These are phyloP conservation scores for Diloba caeruleocephala DNA, from an alignment of 2,888 invertebrate genomes.

Conservation along the genomic window DNA sequence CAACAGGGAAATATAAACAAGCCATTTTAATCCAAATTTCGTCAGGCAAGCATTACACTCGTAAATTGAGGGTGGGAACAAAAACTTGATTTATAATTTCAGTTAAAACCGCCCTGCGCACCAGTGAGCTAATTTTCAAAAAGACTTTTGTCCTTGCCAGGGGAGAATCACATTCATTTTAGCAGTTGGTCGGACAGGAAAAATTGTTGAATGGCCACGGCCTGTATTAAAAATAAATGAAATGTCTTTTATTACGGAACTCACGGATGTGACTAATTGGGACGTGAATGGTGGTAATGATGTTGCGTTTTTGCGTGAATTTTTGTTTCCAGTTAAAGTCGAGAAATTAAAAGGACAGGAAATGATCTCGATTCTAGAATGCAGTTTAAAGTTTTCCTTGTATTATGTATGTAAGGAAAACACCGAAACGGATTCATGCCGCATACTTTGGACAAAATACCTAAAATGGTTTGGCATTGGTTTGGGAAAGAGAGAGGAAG, in stretches of 20 bases:
- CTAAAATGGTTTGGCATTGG: background rate
- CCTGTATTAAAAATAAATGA: constrained; percentile 70
- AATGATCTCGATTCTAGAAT: constrained; percentile 8
- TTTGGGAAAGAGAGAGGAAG: background rate
- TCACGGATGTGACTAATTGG: constrained; percentile 68
- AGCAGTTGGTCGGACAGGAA: constrained; percentile 59
- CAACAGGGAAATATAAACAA: constrained; percentile 49
- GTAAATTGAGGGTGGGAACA: constrained; percentile 56
- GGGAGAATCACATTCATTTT: constrained; percentile 69
- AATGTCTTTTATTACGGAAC: constrained; percentile 62
- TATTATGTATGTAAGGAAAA: constrained; percentile 8
- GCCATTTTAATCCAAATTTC: constrained; percentile 56
- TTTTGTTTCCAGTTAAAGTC: constrained; percentile 18
- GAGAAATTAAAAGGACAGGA: constrained; percentile 14
- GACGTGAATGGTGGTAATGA: constrained; percentile 62
- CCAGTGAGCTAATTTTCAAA: constrained; percentile 71
- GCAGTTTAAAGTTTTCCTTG: constrained; percentile 1
- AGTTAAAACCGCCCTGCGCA: constrained; percentile 63
- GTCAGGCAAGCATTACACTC: constrained; percentile 50
- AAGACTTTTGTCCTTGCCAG: constrained; percentile 67
- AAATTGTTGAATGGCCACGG: constrained; percentile 60
- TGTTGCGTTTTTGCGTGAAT: constrained; percentile 41
- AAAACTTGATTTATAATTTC: constrained; percentile 77
- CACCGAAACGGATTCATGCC: background rate
- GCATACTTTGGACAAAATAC: constrained; percentile 8